These are phyloP conservation scores for Drosophila anomelani DNA, from an alignment of 2,888 invertebrate genomes.

Conservation along the genomic window DNA sequence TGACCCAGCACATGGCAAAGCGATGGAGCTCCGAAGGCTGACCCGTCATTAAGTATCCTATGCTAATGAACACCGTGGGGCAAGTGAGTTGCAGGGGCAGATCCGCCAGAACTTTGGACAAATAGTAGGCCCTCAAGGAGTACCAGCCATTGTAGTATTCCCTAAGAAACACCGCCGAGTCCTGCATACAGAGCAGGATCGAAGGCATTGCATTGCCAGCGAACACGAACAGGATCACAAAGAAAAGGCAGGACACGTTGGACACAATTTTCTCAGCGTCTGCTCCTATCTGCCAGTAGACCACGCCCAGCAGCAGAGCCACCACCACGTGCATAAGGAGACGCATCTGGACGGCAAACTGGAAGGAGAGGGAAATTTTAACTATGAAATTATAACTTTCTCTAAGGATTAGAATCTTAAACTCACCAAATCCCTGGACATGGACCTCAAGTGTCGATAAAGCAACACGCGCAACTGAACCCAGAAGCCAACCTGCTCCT, in stretches of 20 bases:
- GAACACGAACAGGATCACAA: conserved; percentile 95
- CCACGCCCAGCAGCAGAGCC: conserved; percentile 91
- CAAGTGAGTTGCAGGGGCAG: conserved; percentile 92
- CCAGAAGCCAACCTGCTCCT: conserved; percentile 81
- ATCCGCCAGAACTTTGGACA: conserved; percentile 91
- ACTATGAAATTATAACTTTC: not conserved
- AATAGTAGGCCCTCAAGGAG: conserved; percentile 91
- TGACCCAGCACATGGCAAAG: conserved; percentile 85
- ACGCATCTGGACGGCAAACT: conserved; percentile 86
- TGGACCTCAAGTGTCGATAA: conserved; percentile 84
- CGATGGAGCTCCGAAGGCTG: conserved; percentile 85
- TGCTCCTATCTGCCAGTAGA: conserved; percentile 93
- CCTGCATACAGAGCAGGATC: conserved; percentile 93
- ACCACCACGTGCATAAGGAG: conserved; percentile 91
- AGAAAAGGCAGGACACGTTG: conserved; percentile 95
- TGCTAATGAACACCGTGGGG: conserved; percentile 89
- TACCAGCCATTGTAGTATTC: conserved; percentile 96
- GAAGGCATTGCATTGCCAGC: conserved; percentile 96
- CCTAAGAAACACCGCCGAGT: conserved; percentile 90
- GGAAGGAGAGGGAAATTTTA: not conserved
- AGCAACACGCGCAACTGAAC: conserved; percentile 85
- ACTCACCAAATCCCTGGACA: conserved; percentile 82
- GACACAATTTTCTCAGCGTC: conserved; percentile 92
- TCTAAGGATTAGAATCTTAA: not conserved
- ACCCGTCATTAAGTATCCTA: conserved; percentile 92